Conservation (phyloP, 2,113 vertebrate species). For the Lepidothrix coronata region DNA sequence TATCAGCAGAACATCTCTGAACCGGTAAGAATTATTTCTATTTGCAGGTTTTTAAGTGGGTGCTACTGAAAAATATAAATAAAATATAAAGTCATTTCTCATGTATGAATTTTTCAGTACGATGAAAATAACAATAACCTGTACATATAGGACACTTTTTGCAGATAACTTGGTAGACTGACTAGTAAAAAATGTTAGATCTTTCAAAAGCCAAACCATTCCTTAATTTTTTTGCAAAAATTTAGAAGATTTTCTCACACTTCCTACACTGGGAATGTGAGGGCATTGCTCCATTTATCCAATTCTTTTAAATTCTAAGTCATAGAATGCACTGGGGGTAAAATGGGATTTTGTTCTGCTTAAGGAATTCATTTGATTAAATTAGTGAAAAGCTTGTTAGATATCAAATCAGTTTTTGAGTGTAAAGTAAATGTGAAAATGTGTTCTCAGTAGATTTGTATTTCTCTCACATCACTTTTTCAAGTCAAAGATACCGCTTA, state of each 20-base stretch:
- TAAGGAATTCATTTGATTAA: not conserved
- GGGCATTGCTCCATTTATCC: not conserved
- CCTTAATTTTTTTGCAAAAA: not conserved
- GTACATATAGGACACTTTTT: not conserved
- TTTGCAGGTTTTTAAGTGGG: not conserved
- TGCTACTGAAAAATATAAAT: not conserved
- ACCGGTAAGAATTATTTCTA: slow-evolving; percentile 21
- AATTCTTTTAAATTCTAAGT: not conserved
- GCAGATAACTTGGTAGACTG: not conserved
- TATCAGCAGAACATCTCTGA: not conserved
- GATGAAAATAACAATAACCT: not conserved
- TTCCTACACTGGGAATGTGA: not conserved
- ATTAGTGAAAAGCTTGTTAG: not conserved
- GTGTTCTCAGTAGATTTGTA: not conserved
- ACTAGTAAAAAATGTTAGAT: not conserved
- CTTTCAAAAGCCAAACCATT: not conserved
- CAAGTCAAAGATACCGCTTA: not conserved
- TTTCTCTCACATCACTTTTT: not conserved
- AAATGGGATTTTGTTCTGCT: not conserved
- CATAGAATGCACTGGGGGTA: not conserved
- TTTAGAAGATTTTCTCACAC: not conserved
- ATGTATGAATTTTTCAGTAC: not conserved
- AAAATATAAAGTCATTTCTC: not conserved
- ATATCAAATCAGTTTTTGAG: not conserved
- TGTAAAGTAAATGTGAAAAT: not conserved